Conservation (phyloP, 2,888 invertebrate species). For the Synergus japonicus region DNA sequence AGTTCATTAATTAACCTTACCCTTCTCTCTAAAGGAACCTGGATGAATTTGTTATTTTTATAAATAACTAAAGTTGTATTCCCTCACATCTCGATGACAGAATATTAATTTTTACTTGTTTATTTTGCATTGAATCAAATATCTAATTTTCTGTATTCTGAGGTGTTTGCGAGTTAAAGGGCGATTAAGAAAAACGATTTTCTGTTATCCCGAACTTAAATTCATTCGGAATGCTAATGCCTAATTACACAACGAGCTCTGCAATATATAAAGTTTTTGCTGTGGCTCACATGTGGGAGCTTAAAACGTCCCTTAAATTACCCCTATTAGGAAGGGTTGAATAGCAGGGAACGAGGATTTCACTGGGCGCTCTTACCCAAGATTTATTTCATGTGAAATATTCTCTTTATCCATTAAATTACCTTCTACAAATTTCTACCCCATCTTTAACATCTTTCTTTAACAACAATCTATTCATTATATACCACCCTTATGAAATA, state of each 20-base stretch:
- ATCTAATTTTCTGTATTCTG: not conserved
- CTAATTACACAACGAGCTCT: conserved; percentile 70
- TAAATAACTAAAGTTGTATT: not conserved
- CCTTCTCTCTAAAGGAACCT: conserved; percentile 51
- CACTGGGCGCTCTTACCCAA: conserved; percentile 71
- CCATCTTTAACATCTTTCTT: conserved; percentile 39
- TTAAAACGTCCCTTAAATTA: conserved; percentile 78
- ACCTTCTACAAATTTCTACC: conserved; percentile 53
- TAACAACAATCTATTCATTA: not conserved
- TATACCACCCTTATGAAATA: not conserved
- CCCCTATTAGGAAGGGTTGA: conserved; percentile 75
- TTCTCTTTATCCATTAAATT: conserved; percentile 71
- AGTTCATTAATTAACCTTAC: conserved; percentile 71
- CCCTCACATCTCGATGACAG: not conserved
- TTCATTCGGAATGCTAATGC: conserved; percentile 75
- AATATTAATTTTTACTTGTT: not conserved
- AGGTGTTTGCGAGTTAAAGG: conserved; percentile 29
- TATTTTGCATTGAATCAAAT: not conserved
- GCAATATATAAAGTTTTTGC: conserved; percentile 75
- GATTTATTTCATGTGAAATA: conserved; percentile 77
- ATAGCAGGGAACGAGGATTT: conserved; percentile 71
- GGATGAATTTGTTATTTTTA: conserved; percentile 44
- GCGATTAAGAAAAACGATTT: conserved; percentile 29
- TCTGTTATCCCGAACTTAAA: conserved; percentile 51
- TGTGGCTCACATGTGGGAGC: conserved; percentile 71